A percentile compares a stretch with the other conserved stretches of the same genome.
These are phyloP conservation scores for Hydriomena furcata DNA, from an alignment of 2,888 invertebrate species.

Conservation along the genomic window DNA sequence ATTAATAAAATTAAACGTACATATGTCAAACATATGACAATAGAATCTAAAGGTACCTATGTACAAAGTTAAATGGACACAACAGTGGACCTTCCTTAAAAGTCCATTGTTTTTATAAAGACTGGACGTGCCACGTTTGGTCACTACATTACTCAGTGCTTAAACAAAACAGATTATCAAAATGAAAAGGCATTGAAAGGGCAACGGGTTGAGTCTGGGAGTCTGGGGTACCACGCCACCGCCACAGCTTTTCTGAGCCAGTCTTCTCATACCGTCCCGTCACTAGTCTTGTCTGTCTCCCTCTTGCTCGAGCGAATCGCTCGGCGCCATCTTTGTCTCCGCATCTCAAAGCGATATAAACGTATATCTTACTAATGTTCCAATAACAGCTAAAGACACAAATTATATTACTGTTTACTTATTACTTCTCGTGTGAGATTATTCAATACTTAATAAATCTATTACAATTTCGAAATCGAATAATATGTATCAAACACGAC, in stretches of 20 bases:
- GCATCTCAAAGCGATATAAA: conserved; percentile 71
- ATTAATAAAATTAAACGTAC: conserved; percentile 82
- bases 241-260: conserved; percentile 35
- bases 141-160: conserved; percentile 68
- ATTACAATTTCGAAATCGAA: conserved; percentile 81
- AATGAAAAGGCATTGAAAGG: conserved; percentile 52
- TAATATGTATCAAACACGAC: conserved; percentile 81
- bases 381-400: conserved; percentile 81
- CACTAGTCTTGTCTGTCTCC: conserved; percentile 24
- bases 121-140: conserved; percentile 75
- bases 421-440: conserved; percentile 78
- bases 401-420: conserved; percentile 80
- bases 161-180: conserved; percentile 53
- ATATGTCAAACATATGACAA: conserved; percentile 83
- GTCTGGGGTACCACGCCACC: conserved; percentile 32
- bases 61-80: conserved; percentile 73
- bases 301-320: conserved; percentile 24
- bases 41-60: conserved; percentile 80
- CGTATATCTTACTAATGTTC: conserved; percentile 77
- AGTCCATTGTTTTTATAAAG: conserved; percentile 59
- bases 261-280: conserved; percentile 28
- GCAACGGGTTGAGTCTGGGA: conserved; percentile 47
- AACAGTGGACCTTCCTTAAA: conserved; percentile 48
- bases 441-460: conserved; percentile 79
- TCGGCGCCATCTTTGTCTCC: conserved; percentile 27